Evolutionary conservation across 2,888 invertebrate species (phyloP).

Genomic region (Panopea generosa): DNA sequence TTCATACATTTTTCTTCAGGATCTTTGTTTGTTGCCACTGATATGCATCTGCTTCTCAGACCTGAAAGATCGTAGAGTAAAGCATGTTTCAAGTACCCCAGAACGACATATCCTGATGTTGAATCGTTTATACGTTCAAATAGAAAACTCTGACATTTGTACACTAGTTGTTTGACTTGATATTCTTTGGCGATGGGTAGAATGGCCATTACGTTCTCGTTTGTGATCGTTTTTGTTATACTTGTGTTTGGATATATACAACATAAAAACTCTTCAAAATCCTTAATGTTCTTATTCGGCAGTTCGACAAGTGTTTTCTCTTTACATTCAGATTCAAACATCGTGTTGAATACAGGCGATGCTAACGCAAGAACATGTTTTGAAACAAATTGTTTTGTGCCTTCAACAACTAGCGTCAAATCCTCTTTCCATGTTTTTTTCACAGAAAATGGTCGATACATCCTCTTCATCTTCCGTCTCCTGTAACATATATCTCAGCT

Average conservation of each 20-base stretch:
- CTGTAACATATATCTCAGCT: too few relatives aligned
- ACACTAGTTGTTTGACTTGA: neutral
- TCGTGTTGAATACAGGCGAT: slow-evolving; percentile 72
- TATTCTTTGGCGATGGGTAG: neutral
- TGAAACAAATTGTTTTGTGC: slow-evolving; percentile 65
- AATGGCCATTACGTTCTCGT: too few relatives aligned
- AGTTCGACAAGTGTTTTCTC: slow-evolving; percentile 56
- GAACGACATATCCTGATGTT: neutral
- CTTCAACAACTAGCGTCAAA: slow-evolving; percentile 68
- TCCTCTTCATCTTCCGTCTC: too few relatives aligned
- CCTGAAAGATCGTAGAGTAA: neutral
- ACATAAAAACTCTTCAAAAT: slow-evolving; percentile 82
- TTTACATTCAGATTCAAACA: slow-evolving; percentile 68
- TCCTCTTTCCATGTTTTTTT: slow-evolving; percentile 17
- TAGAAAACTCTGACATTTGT: neutral
- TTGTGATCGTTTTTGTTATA: too few relatives aligned
- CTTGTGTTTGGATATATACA: slow-evolving; percentile 80
- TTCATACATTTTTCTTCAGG: neutral
- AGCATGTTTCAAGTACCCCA: neutral
- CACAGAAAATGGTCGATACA: neutral
- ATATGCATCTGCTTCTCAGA: neutral
- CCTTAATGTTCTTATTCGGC: slow-evolving; percentile 74
- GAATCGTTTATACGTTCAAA: neutral
- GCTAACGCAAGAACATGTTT: slow-evolving; percentile 68
- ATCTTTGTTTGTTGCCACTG: neutral